Conservation (phyloP, 2,113 vertebrate genomes). For the Prolemur simus region DNA sequence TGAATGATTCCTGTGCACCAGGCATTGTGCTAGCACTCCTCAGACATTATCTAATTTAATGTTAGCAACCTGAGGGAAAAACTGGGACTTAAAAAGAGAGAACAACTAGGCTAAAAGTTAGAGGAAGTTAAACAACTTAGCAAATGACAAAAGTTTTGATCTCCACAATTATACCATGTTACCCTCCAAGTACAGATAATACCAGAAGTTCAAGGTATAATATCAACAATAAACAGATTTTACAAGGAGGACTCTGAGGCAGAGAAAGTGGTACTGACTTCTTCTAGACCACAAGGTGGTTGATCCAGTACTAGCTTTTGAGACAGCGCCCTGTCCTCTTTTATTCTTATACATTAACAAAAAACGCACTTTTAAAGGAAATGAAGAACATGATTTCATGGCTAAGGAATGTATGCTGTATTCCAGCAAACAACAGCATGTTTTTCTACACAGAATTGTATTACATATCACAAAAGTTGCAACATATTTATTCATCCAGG, state of each 20-base stretch:
- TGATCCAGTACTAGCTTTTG: not conserved
- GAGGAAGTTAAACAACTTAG: not conserved
- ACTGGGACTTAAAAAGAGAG: not conserved
- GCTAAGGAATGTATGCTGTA: conserved; percentile 20
- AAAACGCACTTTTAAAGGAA: not conserved
- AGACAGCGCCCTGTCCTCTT: not conserved
- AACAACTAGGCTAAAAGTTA: not conserved
- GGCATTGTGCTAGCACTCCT: not conserved
- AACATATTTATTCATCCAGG: not conserved
- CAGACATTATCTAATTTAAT: not conserved
- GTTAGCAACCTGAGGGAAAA: not conserved
- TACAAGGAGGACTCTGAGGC: not conserved
- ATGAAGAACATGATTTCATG: conserved; percentile 16
- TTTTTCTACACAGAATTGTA: not conserved
- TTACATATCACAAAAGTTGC: not conserved
- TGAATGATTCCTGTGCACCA: not conserved
- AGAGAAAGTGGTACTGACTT: not conserved
- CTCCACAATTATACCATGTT: not conserved
- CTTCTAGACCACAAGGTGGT: not conserved
- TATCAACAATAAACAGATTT: not conserved
- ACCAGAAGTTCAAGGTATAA: not conserved
- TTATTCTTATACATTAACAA: not conserved
- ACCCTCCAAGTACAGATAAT: not conserved
- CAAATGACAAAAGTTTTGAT: not conserved
- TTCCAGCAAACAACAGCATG: conserved; percentile 43